Conservation (phyloP, 2,113 vertebrate species). For the Rafetus swinhoei region DNA sequence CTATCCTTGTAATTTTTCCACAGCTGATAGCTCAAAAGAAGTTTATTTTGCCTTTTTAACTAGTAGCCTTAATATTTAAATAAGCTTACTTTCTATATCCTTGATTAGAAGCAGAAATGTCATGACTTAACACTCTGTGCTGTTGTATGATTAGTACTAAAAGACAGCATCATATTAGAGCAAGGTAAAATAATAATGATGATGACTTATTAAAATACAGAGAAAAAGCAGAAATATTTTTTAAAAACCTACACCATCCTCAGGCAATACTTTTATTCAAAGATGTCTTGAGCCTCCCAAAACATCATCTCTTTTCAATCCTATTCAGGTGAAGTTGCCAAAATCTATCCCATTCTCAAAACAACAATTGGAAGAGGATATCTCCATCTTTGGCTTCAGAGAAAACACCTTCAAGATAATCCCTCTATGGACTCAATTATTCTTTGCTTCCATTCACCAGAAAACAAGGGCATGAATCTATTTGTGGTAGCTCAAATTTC, state of each 20-base stretch:
- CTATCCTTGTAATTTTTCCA: background rate
- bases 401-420: background rate
- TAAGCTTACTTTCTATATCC: background rate
- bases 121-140: background rate
- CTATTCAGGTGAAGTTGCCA: background rate
- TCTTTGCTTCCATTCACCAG: background rate
- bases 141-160: background rate
- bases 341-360: background rate
- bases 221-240: background rate
- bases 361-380: background rate
- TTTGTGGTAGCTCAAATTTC: background rate
- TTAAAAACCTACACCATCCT: background rate
- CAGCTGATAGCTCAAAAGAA: background rate
- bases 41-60: background rate
- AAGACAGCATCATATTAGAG: background rate
- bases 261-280: background rate
- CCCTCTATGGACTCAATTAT: background rate
- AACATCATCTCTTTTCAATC: background rate
- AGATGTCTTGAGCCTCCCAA: background rate
- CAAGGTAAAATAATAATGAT: background rate
- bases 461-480: background rate
- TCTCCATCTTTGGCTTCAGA: background rate
- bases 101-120: conserved; percentile 35
- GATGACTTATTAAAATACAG: background rate
- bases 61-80: background rate